Base-by-base conservation (phyloP, 1,140 invertebrate species). In the Pachypsylla venusta region DNA sequence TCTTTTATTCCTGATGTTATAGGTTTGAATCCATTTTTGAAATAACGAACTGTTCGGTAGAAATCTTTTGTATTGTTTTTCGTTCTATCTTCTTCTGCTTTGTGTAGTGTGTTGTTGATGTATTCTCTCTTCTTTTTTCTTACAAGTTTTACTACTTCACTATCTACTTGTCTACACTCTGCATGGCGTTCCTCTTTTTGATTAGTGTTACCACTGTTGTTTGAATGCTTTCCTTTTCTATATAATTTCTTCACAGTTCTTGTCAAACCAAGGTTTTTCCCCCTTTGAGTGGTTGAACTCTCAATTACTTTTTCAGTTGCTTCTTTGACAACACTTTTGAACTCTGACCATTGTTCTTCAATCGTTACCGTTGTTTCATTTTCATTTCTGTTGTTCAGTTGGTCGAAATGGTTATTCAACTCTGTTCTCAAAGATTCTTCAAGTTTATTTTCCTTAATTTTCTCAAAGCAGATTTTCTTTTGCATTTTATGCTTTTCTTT, bases 11-110 rank as follows among this genome's bases (percentile, higher is more conserved):
- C 39, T 54, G 25, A 39, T 35, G 35, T 4, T 58, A 28, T 60
- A 1, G 63, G 61, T 39, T 60, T 54, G 48, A 56, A 62, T 20
- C 61, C 60, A 54, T 42, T 54, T 54, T 60, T 64, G 27, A 62
- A 22, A 16, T 2, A 53, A 28, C 53, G 55, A 0, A 59, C 14
- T 28, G 25, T 53, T 54, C 24, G 5, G 58, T 59, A 63, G 40
- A 61, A 61, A 26, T 57, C 40, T 53, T 56, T 61, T 14, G 54
- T 26, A 20, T 54, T 48, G 35, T 56, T 61, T 25, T n/a, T 22
- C 12, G 5, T 60, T 24, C 25, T 58, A 28, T 48, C 53, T 12
- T 53, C 12, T 55, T 64, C 56, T 54, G 58, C 30, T 26, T 56
- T 54, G 53, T 60, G 53, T 20, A 64, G 19, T 53, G 53, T 27